Conservation (phyloP, 2,888 invertebrate species). For the Watsonalla cultraria region DNA sequence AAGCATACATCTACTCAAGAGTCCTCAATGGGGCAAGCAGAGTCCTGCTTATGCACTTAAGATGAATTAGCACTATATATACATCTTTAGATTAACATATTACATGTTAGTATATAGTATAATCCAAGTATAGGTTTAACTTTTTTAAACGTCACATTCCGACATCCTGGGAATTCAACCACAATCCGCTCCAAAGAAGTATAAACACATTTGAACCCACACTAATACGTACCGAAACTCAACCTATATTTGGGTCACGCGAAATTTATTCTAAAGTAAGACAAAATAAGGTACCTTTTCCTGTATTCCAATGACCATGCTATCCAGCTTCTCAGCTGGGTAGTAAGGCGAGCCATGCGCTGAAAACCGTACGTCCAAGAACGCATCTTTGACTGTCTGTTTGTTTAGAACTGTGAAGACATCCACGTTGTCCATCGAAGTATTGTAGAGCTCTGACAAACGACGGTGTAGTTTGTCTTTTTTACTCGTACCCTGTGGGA, state of each 20-base stretch:
- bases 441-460: conserved; percentile 84
- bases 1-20: no score
- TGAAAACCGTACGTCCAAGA: conserved; percentile 92
- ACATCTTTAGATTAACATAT: no score
- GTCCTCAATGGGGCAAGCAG: no score
- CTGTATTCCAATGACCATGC: conserved; percentile 86
- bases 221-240: no score
- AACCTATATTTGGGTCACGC: conserved; percentile 5
- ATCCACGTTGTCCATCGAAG: conserved; percentile 90
- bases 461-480: conserved; percentile 83
- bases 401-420: conserved; percentile 93
- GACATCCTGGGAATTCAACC: no score
- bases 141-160: no score
- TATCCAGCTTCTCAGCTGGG: conserved; percentile 91
- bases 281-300: conserved; percentile 71
- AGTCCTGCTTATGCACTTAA: no score
- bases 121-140: no score
- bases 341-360: conserved; percentile 97
- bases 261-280: conserved; percentile 4
- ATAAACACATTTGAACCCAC: not conserved
- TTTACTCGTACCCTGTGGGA: conserved; percentile 80
- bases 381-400: conserved; percentile 78
- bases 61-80: no score
- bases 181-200: not conserved
- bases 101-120: no score